Evolutionary conservation across 1,140 invertebrate genomes (phyloP).

Genomic region (Pseudomyrmex pallidus): DNA sequence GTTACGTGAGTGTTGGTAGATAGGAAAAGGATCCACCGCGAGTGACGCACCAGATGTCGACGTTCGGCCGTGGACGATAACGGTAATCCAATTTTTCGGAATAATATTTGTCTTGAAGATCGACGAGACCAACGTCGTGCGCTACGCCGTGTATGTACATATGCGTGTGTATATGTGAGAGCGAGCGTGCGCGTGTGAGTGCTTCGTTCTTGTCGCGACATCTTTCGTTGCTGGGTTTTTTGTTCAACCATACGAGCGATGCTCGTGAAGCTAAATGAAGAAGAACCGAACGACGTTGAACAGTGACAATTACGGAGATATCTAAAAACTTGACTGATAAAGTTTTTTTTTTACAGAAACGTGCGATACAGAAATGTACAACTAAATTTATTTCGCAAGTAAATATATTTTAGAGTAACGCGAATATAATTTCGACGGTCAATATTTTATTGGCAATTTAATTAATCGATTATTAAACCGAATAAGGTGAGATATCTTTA

Average conservation of each 20-base stretch:
- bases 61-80: slow-evolving; percentile 79
- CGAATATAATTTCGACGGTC: too few species aligned
- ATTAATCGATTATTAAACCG: too few species aligned
- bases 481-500: too few species aligned
- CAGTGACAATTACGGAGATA: too few species aligned
- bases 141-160: not conserved
- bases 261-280: not conserved
- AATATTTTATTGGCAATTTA: too few species aligned
- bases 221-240: slow-evolving; percentile 24
- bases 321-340: too few species aligned
- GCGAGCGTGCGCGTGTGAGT: not conserved
- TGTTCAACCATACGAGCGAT: not conserved
- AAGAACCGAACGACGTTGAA: too few species aligned
- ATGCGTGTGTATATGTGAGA: not conserved
- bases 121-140: slow-evolving; percentile 69
- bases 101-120: slow-evolving; percentile 85
- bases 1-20: slow-evolving; percentile 22
- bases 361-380: too few species aligned
- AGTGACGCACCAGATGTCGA: slow-evolving; percentile 30
- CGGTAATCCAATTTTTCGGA: slow-evolving; percentile 84
- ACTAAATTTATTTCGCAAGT: too few species aligned
- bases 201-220: slow-evolving; percentile 5
- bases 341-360: too few species aligned
- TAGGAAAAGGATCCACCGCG: slow-evolving; percentile 32
- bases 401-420: too few species aligned